phyloP scores from a whole-genome alignment of 2,797 vertebrate genomes.

The Enteromius afrohamiltoni region DNA sequence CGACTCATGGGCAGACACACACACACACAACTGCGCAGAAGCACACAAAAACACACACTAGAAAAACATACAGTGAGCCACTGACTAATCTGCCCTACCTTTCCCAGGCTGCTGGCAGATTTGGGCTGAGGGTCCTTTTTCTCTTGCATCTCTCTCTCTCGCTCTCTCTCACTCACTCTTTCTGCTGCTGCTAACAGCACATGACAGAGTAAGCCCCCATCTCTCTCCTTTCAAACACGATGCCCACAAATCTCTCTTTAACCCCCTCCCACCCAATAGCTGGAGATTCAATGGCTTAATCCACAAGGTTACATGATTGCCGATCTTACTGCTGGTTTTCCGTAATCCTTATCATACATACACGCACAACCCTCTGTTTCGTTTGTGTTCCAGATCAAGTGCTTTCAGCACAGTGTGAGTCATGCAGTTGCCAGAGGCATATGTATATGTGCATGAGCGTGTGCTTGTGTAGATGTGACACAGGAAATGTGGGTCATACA shows the following conservation, averaged over 20 bases:
- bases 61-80: slow-evolving; percentile 16
- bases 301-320: slow-evolving; percentile 65
- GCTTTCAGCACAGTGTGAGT: slow-evolving; percentile 73
- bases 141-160: slow-evolving; percentile 72
- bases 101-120: slow-evolving; percentile 61
- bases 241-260: slow-evolving; percentile 40
- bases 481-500: slow-evolving; percentile 36
- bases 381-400: slow-evolving; percentile 64
- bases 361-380: slow-evolving; percentile 35
- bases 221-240: slow-evolving; percentile 43
- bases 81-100: slow-evolving; percentile 68
- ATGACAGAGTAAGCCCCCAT: slow-evolving; percentile 66
- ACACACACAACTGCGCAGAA: slow-evolving; percentile 15
- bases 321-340: slow-evolving; percentile 41
- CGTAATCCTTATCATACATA: slow-evolving; percentile 52
- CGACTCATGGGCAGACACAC: not conserved
- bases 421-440: slow-evolving; percentile 61
- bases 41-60: slow-evolving; percentile 46
- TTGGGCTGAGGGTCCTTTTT: slow-evolving; percentile 68
- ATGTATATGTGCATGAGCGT: slow-evolving; percentile 16
- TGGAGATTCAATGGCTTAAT: slow-evolving; percentile 68
- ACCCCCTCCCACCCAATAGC: slow-evolving; percentile 41
- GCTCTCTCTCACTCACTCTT: slow-evolving; percentile 40
- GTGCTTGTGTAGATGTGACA: slow-evolving; percentile 31
- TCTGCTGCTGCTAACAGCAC: slow-evolving; percentile 62